Evolutionary conservation across 1,140 invertebrate genomes (phyloP), one percentile per base, ranked within the genome.

Genomic region (Tetramorium alpestre): DNA sequence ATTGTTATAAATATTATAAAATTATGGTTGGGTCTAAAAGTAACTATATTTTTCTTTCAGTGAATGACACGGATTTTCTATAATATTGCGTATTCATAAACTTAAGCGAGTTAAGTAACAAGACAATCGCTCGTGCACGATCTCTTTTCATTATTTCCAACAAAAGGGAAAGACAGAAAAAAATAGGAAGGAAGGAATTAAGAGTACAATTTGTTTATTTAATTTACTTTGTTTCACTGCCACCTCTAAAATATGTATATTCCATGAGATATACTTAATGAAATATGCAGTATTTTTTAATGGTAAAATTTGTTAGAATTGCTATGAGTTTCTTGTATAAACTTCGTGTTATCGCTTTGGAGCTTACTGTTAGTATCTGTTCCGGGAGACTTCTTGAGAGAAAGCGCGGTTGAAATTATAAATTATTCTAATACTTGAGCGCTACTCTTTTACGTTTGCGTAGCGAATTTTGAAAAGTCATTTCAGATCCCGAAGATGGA

Each of bases 311-410:
- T 13, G 56, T n/a, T 72, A n/a, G 25, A 38, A 18, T 82, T 41
- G 11, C 16, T 62, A 44, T 44, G 18, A 62, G 64, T 70, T 75
- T 80, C 60, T 72, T 47, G 51, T 54, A 13, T 41, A 75, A 78
- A 86, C 11, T 49, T 58, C 8, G 41, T 18, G 65, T 86, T 77
- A 88, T 88, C 54, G 18, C n/a, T 10, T 88, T 72, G 64, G 11
- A 56, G 41, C 18, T 86, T 77, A 28, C 58, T 51, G 44, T n/a
- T 75, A 28, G 22, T 65, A 38, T 33, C 65, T 33, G 22, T 56
- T 41, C 41, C 51, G 10, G 10, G 54, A 41, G 44, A 54, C 10
- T 65, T 38, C 28, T 28, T 51, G 64, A 62, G 33, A 13, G 54
- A 28, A 33, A 33, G 33, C 33, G 18, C 72, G 33, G 33, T 44